A percentile compares a stretch with the other conserved stretches of the same genome.
Conservation (phyloP, 2,113 vertebrate genomes). For the Neodon shergylaensis region DNA sequence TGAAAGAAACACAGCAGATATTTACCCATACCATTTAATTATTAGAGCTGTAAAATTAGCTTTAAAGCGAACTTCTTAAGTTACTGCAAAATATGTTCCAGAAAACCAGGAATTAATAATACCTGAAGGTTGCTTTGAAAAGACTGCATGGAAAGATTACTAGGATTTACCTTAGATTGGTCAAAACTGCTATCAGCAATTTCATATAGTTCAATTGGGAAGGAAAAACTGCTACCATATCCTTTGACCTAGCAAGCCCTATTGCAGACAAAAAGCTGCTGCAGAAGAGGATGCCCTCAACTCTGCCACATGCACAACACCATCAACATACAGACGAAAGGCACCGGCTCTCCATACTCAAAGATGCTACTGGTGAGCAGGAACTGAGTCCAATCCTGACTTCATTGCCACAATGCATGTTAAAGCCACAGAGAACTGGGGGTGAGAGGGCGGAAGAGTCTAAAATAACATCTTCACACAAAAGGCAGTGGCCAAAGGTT, state of each 20-base stretch:
- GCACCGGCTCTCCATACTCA: background rate
- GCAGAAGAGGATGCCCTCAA: background rate
- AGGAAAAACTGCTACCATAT: conserved; percentile 24
- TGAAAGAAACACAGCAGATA: background rate
- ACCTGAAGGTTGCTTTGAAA: conserved; percentile 38
- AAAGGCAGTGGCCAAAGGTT: background rate
- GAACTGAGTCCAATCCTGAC: background rate
- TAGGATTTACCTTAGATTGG: conserved; percentile 3
- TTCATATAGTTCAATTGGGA: conserved; percentile 1
- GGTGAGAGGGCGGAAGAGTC: background rate
- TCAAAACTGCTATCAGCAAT: conserved; percentile 29
- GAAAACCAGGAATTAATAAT: conserved; percentile 35
- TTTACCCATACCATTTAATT: conserved; percentile 9
- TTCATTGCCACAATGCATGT: background rate
- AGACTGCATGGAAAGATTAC: background rate
- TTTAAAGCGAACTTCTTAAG: conserved; percentile 47
- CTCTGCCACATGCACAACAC: background rate
- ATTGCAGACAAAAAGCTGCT: background rate
- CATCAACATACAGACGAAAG: background rate
- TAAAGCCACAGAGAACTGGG: background rate
- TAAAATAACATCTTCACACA: conserved; percentile 2
- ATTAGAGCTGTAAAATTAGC: conserved; percentile 28
- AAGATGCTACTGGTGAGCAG: background rate
- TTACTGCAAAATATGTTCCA: conserved; percentile 20
- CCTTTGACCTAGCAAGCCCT: background rate